These are phyloP conservation scores for Syndactyla subalaris DNA, from an alignment of 2,797 vertebrate species.

Conservation along the genomic window DNA sequence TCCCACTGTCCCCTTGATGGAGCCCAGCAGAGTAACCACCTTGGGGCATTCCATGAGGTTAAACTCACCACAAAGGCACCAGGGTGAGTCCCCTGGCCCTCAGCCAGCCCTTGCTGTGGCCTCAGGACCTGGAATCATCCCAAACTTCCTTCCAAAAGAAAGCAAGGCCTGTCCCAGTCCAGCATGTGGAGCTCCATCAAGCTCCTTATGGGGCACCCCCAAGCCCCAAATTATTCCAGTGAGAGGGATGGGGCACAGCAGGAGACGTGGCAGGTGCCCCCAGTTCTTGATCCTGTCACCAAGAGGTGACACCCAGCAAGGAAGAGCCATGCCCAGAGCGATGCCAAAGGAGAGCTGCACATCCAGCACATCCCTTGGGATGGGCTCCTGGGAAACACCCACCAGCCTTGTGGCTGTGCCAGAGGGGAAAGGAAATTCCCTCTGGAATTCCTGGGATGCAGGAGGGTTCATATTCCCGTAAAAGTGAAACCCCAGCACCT, in stretches of 20 bases:
- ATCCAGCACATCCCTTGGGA: background rate
- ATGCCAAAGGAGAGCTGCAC: background rate
- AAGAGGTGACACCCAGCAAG: background rate
- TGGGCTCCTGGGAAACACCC: background rate
- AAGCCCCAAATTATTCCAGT: background rate
- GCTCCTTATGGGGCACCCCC: background rate
- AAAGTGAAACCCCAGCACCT: background rate
- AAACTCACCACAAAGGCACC: background rate
- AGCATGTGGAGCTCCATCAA: rapidly evolving
- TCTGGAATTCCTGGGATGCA: background rate
- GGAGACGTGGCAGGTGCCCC: background rate
- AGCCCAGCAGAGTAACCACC: background rate
- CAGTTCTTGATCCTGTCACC: background rate
- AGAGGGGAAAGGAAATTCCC: background rate
- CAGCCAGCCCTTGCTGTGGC: background rate
- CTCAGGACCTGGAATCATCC: background rate
- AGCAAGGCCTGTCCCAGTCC: background rate
- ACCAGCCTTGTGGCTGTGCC: rapidly evolving
- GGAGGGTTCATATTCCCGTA: background rate
- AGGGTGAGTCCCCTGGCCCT: background rate
- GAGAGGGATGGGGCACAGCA: background rate
- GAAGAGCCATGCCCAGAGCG: background rate
- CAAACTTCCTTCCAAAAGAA: background rate
- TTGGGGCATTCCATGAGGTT: background rate
- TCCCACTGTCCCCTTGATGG: background rate